phyloP scores from a whole-genome alignment of 2,113 vertebrate genomes.

The Bubo blakistoni region DNA sequence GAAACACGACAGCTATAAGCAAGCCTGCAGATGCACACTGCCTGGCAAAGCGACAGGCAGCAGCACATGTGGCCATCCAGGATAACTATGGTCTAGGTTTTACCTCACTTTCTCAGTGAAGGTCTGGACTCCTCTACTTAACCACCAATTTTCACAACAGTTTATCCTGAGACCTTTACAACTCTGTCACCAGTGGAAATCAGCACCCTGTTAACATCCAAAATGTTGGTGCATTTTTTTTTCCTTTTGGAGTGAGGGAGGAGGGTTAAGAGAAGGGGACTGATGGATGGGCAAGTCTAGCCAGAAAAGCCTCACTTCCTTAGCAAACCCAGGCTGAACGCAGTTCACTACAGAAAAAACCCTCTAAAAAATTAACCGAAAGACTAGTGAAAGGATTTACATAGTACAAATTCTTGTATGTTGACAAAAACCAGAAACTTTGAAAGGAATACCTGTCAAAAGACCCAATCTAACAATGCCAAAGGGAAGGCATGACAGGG shows the following conservation, averaged over 20 bases:
- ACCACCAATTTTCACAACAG: background rate
- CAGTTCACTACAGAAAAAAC: background rate
- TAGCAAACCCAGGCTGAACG: background rate
- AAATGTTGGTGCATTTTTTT: background rate
- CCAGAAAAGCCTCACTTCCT: background rate
- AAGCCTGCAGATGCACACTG: background rate
- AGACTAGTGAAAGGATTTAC: background rate
- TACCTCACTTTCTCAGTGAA: background rate
- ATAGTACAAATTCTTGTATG: background rate
- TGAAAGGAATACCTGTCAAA: background rate
- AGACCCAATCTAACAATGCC: background rate
- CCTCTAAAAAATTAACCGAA: background rate
- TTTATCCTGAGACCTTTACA: background rate
- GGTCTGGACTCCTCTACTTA: background rate
- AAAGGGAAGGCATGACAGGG: background rate
- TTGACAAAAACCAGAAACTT: background rate
- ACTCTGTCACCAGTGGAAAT: rapidly evolving
- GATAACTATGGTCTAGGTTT: background rate
- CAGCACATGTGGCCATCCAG: rapidly evolving
- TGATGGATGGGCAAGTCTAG: background rate
- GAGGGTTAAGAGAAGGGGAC: background rate
- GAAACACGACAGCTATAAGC: background rate
- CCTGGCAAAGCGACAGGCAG: background rate
- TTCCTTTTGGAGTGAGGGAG: background rate
- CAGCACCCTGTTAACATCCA: background rate